Percentiles rank a stretch among this genome's conserved stretches.
phyloP scores from a whole-genome alignment of 2,113 vertebrate species.

The Potamarius usumacintae region DNA sequence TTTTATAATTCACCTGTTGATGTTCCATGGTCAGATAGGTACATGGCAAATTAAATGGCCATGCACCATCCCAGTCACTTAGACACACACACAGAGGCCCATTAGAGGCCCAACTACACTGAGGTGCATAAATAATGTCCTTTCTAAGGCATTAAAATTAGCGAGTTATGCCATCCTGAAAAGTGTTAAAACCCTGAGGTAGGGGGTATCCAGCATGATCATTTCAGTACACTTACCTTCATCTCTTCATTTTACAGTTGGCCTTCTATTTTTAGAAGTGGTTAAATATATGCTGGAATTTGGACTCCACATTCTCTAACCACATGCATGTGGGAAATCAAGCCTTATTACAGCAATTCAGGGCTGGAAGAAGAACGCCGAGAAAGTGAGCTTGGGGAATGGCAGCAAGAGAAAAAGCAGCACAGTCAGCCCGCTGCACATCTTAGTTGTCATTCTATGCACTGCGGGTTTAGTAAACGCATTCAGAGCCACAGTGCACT shows the following conservation, averaged over 20 bases:
- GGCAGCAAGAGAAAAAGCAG: background rate
- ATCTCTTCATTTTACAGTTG: constrained; percentile 44
- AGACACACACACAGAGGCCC: background rate
- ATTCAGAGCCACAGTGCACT: constrained; percentile 31
- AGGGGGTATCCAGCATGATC: constrained; percentile 26
- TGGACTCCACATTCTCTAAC: constrained; percentile 42
- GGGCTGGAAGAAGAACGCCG: constrained; percentile 20
- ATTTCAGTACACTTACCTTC: constrained; percentile 41
- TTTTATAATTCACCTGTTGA: constrained; percentile 20
- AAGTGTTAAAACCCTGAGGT: constrained; percentile 28
- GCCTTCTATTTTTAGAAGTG: constrained; percentile 47
- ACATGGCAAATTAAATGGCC: constrained; percentile 4
- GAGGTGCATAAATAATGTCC: constrained; percentile 6
- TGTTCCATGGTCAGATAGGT: background rate
- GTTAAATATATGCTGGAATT: constrained; percentile 54
- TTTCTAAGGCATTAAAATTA: constrained; percentile 28
- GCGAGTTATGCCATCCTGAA: constrained; percentile 34
- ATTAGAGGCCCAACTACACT: background rate
- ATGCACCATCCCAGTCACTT: background rate
- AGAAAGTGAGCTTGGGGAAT: constrained; percentile 21
- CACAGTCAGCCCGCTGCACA: constrained; percentile 39
- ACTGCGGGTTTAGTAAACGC: constrained; percentile 45
- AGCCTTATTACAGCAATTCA: constrained; percentile 52
- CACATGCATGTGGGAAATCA: constrained; percentile 51
- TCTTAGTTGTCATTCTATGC: constrained; percentile 62